Evolutionary conservation across 2,888 invertebrate species (phyloP).

Genomic region (Mayetiola destructor): DNA sequence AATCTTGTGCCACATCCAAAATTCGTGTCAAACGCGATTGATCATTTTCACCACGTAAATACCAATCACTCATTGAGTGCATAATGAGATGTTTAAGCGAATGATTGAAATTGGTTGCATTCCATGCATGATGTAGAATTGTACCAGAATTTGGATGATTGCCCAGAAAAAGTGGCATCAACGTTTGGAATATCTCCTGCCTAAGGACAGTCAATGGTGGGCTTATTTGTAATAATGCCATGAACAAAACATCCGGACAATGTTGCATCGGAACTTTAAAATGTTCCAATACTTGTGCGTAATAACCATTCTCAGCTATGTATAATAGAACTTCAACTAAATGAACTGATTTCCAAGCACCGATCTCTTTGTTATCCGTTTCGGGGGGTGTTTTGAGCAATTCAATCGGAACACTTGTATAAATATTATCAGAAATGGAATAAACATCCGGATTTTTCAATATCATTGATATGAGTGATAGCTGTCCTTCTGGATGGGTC

Average conservation of each 20-base stretch:
- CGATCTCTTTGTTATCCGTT: constrained; percentile 83
- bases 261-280: constrained; percentile 84
- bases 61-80: constrained; percentile 98
- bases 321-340: constrained; percentile 76
- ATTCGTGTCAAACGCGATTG: constrained; percentile 87
- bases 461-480: constrained; percentile 74
- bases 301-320: constrained; percentile 76
- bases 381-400: constrained; percentile 89
- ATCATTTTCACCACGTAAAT: constrained; percentile 80
- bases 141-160: constrained; percentile 94
- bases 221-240: constrained; percentile 77
- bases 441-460: constrained; percentile 86
- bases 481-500: constrained; percentile 86
- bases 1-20: constrained; percentile 90
- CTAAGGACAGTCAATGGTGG: constrained; percentile 63
- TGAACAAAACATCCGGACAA: constrained; percentile 85
- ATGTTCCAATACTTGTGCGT: constrained; percentile 61
- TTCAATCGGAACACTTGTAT: constrained; percentile 72
- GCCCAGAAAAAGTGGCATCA: constrained; percentile 86
- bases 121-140: constrained; percentile 95
- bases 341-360: constrained; percentile 86
- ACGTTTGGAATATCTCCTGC: constrained; percentile 71
- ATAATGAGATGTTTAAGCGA: constrained; percentile 71
- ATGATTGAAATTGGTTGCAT: constrained; percentile 52
- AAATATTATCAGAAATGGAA: constrained; percentile 84